Base-by-base conservation (phyloP, 2,888 invertebrate genomes). In the Polyommatus iphigenia region DNA sequence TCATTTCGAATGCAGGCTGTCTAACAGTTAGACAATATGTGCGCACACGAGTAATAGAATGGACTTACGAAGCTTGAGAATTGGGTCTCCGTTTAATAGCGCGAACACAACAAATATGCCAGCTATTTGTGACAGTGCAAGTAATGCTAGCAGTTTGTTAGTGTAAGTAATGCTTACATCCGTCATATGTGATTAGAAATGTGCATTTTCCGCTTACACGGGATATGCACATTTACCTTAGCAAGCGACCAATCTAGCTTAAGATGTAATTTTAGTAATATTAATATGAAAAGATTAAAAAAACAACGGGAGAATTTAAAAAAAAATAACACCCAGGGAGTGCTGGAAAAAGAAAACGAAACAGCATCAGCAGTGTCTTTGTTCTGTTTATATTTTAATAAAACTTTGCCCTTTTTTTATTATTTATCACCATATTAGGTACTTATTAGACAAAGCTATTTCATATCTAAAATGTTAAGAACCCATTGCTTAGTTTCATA, bases 31-130 rank as follows among this genome's bases (percentile, higher is more conserved):
- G 18, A 54, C 54, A 54, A 15, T 4, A 54, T 18, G 54, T 18
- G 18, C 5, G 5, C 15, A 50, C 15, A 18, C 15, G 18, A 54
- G 15, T 54, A 46, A 10, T 10, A 46, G 18, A 54, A 18, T 2
- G 18, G 18, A 2, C 54, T 18, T 18, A 5, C 54, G 18, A 54
- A 54, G 54, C 15, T 15, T 4, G 0, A 54, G 18, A 54, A 54
- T 54, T 1, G 54, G 54, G 15, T 2, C 20, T 10, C 24, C 13
- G 57, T 29, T 76, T 78, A 78, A 79, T 76, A 77, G 18, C 32
- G 76, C 72, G 72, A 59, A 59, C 59, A 78, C 59, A 71, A 78
- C 77, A 79, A 78, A 78, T n/a, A n/a, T 79, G 62, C 46, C 36
- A 59, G 46, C 20, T 73, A 15, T 72, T 41, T 77, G 77, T 75